Conservation (phyloP, 2,888 invertebrate species). For the Trissonchulus latispiculum region DNA sequence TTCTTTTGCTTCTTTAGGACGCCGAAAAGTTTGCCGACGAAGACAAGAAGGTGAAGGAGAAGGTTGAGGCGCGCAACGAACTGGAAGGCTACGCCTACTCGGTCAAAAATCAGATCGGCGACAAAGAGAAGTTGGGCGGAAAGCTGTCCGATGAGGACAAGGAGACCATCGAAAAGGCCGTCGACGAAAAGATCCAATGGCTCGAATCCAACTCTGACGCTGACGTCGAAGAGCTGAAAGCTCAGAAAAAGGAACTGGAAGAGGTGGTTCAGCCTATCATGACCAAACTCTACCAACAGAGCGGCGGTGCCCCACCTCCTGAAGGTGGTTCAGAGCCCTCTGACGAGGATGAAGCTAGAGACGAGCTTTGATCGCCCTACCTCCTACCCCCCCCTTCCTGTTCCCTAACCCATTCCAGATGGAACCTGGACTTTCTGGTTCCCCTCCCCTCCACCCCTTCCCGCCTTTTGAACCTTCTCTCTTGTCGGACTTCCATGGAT, state of each 20-base stretch:
- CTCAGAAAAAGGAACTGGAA: slow-evolving; percentile 81
- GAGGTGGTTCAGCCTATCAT: slow-evolving; percentile 90
- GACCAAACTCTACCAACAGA: slow-evolving; percentile 71
- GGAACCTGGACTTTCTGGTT: too few species aligned
- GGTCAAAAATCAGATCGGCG: slow-evolving; percentile 82
- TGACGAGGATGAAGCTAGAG: slow-evolving; percentile 50
- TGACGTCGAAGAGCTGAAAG: slow-evolving; percentile 79
- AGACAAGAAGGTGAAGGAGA: slow-evolving; percentile 64
- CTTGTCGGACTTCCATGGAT: too few species aligned
- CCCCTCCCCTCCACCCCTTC: too few species aligned
- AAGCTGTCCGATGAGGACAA: slow-evolving; percentile 50
- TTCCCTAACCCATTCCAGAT: too few species aligned
- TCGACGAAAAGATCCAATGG: slow-evolving; percentile 92
- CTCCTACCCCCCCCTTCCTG: too few species aligned
- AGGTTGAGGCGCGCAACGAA: slow-evolving; percentile 69
- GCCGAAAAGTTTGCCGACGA: slow-evolving; percentile 98
- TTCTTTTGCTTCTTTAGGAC: slow-evolving; percentile 55
- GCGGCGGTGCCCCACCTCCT: slow-evolving; percentile 55
- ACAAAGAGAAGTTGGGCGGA: slow-evolving; percentile 86
- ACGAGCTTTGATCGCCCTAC: slow-evolving; percentile 22
- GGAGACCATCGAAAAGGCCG: slow-evolving; percentile 73
- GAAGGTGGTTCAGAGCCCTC: slow-evolving; percentile 51
- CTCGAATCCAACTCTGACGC: slow-evolving; percentile 84
- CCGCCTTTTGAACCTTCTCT: too few species aligned
- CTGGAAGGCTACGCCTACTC: slow-evolving; percentile 92